Evolutionary conservation across 2,113 vertebrate species (phyloP).

Genomic region (Uropsilus gracilis): DNA sequence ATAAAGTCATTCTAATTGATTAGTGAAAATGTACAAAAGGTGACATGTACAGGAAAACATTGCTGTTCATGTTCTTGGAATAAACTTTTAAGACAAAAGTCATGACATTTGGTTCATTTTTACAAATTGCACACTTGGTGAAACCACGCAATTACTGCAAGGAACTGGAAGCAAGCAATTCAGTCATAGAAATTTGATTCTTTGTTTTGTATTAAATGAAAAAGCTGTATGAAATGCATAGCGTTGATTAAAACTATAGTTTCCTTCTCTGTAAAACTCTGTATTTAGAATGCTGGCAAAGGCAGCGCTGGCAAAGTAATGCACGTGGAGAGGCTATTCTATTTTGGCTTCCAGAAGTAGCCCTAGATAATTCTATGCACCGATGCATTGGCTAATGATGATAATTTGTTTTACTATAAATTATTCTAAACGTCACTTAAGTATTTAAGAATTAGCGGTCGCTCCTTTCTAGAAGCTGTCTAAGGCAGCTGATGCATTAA

Average conservation of each 20-base stretch:
- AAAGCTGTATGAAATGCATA: constrained; percentile 55
- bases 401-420: constrained; percentile 78
- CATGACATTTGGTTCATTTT: constrained; percentile 64
- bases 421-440: constrained; percentile 79
- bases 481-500: constrained; percentile 72
- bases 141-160: neutral
- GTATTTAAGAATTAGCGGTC: constrained; percentile 45
- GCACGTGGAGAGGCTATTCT: constrained; percentile 69
- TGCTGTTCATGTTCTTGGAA: constrained; percentile 55
- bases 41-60: constrained; percentile 46
- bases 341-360: constrained; percentile 70
- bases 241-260: constrained; percentile 60
- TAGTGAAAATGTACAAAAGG: constrained; percentile 44
- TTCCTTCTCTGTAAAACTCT: constrained; percentile 51
- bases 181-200: neutral
- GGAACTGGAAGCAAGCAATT: constrained; percentile 27
- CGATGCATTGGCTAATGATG: constrained; percentile 77
- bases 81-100: constrained; percentile 60
- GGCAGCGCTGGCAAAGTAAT: constrained; percentile 73
- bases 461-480: constrained; percentile 71
- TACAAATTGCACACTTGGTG: constrained; percentile 52
- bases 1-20: constrained; percentile 9
- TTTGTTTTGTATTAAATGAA: constrained; percentile 59
- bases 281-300: constrained; percentile 63
- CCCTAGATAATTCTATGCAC: constrained; percentile 68